Base-by-base conservation (phyloP, 2,888 invertebrate genomes). In the Eilema griseolum region DNA sequence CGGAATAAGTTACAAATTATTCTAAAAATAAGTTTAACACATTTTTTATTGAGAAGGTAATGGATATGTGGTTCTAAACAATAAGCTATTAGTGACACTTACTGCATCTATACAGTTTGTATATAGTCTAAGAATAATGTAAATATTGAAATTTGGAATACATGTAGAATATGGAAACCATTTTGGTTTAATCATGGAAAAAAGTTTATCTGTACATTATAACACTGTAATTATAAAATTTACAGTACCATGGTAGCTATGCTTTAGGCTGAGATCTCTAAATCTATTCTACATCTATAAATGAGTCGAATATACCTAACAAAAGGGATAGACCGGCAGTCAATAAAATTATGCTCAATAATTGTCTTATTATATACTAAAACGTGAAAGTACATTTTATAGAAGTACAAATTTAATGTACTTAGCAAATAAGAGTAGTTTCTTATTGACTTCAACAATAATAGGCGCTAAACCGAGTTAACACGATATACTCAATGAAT, bases 161-260 rank as follows among this genome's bases (percentile, higher is more conserved):
- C 52, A 52, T 52, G 52, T 52, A 20, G 52, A 52, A 52, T n/a
- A n/a, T 3, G n/a, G n/a, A n/a, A 10, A 10, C n/a, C 52, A 52
- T 52, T 52, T n/a, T 52, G n/a, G 8, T 52, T 52, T n/a, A 52
- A 52, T 52, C 8, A 52, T 52, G 52, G 52, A n/a, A n/a, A 46
- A 37, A 52, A n/a, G 10, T 52, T n/a, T 52, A 10, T 8, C 20
- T n/a, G 33, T 16, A 62, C 33, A 62, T 8, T 7, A 20, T 46
- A 10, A 59, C 67, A 73, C 61, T 67, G 62, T 60, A 8, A 59
- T 28, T 20, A 46, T 46, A 74, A 65, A 78, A 73, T 75, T 67
- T 69, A 67, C 77, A 78, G 41, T 24, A 59, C 63, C 7, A 56
- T 70, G 77, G 65, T 75, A 41, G 41, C 41, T 70, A 73, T 56